Conservation (phyloP, 1,140 invertebrate genomes). For the Drosophila nigrodunni region DNA sequence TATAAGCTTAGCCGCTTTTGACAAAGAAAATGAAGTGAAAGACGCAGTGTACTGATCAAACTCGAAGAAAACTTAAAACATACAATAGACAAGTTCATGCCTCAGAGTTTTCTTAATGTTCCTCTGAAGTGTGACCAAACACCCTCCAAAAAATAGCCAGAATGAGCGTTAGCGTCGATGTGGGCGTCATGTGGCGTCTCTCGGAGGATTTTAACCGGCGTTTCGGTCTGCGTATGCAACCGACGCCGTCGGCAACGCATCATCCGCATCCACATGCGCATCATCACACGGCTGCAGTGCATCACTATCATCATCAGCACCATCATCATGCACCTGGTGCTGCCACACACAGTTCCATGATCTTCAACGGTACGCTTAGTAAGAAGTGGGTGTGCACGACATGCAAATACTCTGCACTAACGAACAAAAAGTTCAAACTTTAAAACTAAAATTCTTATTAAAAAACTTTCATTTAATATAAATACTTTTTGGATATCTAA, state of each 20-base stretch:
- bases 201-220: constrained; percentile 83
- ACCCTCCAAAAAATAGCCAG: background rate
- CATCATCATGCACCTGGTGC: constrained; percentile 48
- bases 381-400: background rate
- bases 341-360: constrained; percentile 79
- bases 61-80: too few relatives aligned
- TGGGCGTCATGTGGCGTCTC: constrained; percentile 84
- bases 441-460: too few relatives aligned
- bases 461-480: too few relatives aligned
- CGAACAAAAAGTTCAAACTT: too few relatives aligned
- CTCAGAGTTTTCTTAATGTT: too few relatives aligned
- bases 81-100: too few relatives aligned
- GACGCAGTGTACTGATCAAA: too few relatives aligned
- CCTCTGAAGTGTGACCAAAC: too few relatives aligned
- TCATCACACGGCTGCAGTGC: constrained; percentile 56
- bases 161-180: constrained; percentile 84
- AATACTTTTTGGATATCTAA: too few relatives aligned
- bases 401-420: background rate
- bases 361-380: constrained; percentile 85
- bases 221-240: constrained; percentile 81
- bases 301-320: constrained; percentile 74
- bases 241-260: constrained; percentile 63
- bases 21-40: too few relatives aligned
- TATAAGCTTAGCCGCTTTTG: too few relatives aligned
- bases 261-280: constrained; percentile 66